Evolutionary conservation across 1,140 invertebrate genomes (phyloP), one percentile per base, ranked within the genome.

Genomic region (Trypoxylus dichotomus): DNA sequence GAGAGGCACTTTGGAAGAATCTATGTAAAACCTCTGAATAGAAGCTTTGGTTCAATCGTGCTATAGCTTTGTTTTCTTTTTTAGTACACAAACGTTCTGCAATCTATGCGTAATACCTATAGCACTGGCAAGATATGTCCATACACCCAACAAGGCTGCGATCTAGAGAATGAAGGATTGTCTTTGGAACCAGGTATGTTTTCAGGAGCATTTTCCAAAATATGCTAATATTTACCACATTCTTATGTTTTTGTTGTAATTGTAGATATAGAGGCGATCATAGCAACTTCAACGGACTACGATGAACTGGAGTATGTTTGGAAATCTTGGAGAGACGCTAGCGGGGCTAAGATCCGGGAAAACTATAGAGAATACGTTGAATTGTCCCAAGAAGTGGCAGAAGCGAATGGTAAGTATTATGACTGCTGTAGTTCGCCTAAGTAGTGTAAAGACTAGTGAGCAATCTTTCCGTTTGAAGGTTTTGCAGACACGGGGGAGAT

Each of bases 351-450:
- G 75, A 91, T 94, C n/a, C 89, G 91, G 54, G 78, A 89, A 0
- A 84, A 91, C 41, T 98, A 92, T 82, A 86, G 90, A 25, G 90
- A 91, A 80, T 94, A 94, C 82, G 91, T 96, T 0, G 86, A 90
- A 27, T 85, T 97, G 5, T 91, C 91, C 74, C 96, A 97, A 77
- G 91, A 94, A 83, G 94, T 93, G 2, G 94, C 95, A 7, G 88
- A 87, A 81, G 86, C 93, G 63, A 92, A 93, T 81, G 47, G 77
- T 78, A 76, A 10, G 47, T 74, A 43, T 32, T 32, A 32, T 8
- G 5, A 37, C 32, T n/a, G n/a, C n/a, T n/a, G n/a, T n/a, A n/a
- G n/a, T n/a, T n/a, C n/a, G n/a, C n/a, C n/a, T n/a, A n/a, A n/a
- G n/a, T n/a, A n/a, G n/a, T n/a, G n/a, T n/a, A n/a, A n/a, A n/a